Evolutionary conservation across 1,140 invertebrate species (phyloP), one percentile per base, ranked within the genome.

Genomic region (Dendroctonus valens): DNA sequence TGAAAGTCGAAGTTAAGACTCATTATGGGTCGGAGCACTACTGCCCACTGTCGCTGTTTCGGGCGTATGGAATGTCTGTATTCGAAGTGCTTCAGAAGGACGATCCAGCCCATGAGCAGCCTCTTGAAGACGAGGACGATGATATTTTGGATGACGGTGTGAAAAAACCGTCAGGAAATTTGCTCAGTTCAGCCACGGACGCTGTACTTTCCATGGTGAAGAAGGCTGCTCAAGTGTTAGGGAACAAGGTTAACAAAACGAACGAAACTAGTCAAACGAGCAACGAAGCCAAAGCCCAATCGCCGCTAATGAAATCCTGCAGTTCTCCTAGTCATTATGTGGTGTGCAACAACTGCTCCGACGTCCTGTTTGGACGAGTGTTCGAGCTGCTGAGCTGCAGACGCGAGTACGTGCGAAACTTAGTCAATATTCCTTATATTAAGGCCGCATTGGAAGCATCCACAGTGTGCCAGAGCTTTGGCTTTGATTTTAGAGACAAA

Each of bases 21-120:
- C 93, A 99, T 79, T 94, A 98, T 76, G 96, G 96, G 8, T 89
- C 88, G 5, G 96, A 99, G 80, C 97, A 99, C 77, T 99, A 94
- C 76, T 99, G 98, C 79, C 97, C 97, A 0, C 84, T 99, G 51
- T 97, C 93, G 5, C 81, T 96, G 11, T 92, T 97, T 79, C 86
- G 92, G 44, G 91, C 94, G 5, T 97, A 92, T 77, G 96, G 96
- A 6, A 94, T 92, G 5, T 93, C 91, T 49, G 93, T 95, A 76
- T 93, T 92, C 75, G 93, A 95, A 78, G 92, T 94, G 7, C 78
- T 92, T 5, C 90, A 92, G 76, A 91, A 88, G 41, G 90, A 91
- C 72, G 89, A 88, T 55, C 83, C 84, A 9, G 81, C 80, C 51
- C 84, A 87, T 63, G 67, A 68, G 37, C 72, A 74, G 40, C 71